Evolutionary conservation across 1,140 invertebrate species (phyloP), one percentile per base, ranked within the genome.

Genomic region (Dufourea novaeangliae): DNA sequence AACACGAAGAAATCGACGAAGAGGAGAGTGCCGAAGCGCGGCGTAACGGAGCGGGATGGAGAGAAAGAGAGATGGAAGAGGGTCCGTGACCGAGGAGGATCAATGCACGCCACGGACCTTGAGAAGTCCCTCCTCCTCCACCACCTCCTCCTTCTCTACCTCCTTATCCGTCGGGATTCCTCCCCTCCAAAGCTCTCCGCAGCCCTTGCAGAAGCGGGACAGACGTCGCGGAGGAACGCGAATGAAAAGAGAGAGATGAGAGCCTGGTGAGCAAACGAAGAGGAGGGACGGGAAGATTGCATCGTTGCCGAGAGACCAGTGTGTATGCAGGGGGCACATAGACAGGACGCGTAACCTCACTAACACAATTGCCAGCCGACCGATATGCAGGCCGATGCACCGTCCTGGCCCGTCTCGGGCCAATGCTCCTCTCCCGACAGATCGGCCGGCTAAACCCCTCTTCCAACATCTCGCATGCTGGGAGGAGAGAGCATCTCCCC

Each of bases 21-120:
- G 56, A 67, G 14, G 67, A 56, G 54, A 39, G 44, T 27, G 17
- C 10, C 17, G 44, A 11, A 17, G 25, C 54, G 52, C 54, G 61
- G 62, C 71, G 70, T 32, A 57, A 57, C 27, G 44, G 57, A 57
- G 63, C 22, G 25, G 25, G 54, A 70, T 17, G n/a, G 64, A 63
- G 52, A 68, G 54, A 78, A 59, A 69, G 20, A 32, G 73, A 62
- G 61, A 77, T 81, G 75, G 76, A 80, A 83, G 83, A 86, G 85
- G 90, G 91, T 92, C 90, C 89, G 87, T 91, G 91, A 92, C 90
- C 91, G 90, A 86, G 74, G 39, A 91, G 86, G 91, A 92, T 91
- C 91, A 92, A 92, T 89, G 91, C 84, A 91, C 91, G 91, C 88
- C 80, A 68, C 79, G 87, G 90, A 92, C 92, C 92, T 92, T 92